Percentiles rank a stretch among this genome's conserved stretches.
phyloP scores from a whole-genome alignment of 1,140 invertebrate genomes.

The Macrocentrus cingulum region DNA sequence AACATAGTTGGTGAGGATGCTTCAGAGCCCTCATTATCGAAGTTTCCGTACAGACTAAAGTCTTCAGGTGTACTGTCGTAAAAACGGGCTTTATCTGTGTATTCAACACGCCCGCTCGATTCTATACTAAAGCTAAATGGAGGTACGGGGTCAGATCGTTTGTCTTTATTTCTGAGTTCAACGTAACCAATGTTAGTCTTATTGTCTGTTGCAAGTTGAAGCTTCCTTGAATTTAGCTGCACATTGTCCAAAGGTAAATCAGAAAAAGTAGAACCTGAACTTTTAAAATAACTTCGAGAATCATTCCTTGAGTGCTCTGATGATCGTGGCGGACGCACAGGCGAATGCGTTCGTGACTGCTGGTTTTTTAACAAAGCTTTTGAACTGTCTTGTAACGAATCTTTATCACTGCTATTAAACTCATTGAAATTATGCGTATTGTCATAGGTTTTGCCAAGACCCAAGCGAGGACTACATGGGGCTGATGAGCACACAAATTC shows the following conservation, averaged over 20 bases:
- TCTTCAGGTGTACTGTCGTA: constrained; percentile 10
- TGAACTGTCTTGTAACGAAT: constrained; percentile 64
- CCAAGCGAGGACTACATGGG: constrained; percentile 54
- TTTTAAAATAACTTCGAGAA: constrained; percentile 44
- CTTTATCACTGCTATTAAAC: constrained; percentile 8
- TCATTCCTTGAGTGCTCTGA: constrained; percentile 18
- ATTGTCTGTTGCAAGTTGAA: constrained; percentile 41
- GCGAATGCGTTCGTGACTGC: constrained; percentile 53
- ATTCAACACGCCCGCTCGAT: constrained; percentile 53
- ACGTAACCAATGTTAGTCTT: constrained; percentile 40
- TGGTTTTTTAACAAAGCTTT: constrained; percentile 64
- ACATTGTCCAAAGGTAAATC: constrained; percentile 56
- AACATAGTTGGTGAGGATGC: constrained; percentile 20
- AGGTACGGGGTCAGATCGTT: constrained; percentile 37
- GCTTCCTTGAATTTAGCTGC: constrained; percentile 44
- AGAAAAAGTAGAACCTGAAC: constrained; percentile 50
- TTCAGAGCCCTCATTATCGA: constrained; percentile 27
- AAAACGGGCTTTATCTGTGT: constrained; percentile 41
- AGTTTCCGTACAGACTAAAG: constrained; percentile 17
- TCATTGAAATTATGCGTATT: constrained; percentile 16
- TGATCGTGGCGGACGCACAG: constrained; percentile 56
- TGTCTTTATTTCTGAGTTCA: constrained; percentile 43
- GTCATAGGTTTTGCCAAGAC: constrained; percentile 38
- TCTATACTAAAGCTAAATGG: constrained; percentile 48
- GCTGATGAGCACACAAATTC: constrained; percentile 61